phyloP scores from a whole-genome alignment of 2,888 invertebrate species.

The Aricia artaxerxes region DNA sequence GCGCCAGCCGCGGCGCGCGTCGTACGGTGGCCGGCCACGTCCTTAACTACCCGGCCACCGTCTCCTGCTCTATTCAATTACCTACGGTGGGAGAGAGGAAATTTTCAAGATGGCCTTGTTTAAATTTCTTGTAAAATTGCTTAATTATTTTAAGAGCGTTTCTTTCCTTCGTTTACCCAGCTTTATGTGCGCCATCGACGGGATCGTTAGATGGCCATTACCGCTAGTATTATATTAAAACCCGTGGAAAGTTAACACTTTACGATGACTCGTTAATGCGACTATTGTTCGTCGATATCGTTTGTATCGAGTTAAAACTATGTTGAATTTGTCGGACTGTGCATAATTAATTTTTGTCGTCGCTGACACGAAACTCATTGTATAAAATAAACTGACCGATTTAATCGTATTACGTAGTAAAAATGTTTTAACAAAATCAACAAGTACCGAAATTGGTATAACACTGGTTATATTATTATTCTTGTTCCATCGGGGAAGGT shows the following conservation, averaged over 20 bases:
- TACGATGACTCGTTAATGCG: constrained; percentile 13
- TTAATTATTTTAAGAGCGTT: constrained; percentile 31
- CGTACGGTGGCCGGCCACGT: constrained; percentile 64
- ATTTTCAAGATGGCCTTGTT: constrained; percentile 61
- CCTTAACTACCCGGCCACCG: constrained; percentile 64
- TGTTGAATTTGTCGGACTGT: constrained; percentile 25
- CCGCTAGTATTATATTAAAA: background rate
- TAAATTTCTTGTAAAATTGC: constrained; percentile 47
- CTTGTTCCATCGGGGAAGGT: background rate
- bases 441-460: background rate
- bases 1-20: constrained; percentile 57
- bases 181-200: background rate
- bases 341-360: constrained; percentile 27
- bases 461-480: background rate
- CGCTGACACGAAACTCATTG: constrained; percentile 15
- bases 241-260: background rate
- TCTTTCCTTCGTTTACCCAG: background rate
- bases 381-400: constrained; percentile 13
- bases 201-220: background rate
- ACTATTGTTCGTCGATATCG: constrained; percentile 21
- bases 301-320: constrained; percentile 19
- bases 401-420: background rate
- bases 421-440: background rate
- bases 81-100: constrained; percentile 57
- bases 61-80: constrained; percentile 72